phyloP scores from a whole-genome alignment of 2,888 invertebrate species.

The Lycophotia porphyrea region DNA sequence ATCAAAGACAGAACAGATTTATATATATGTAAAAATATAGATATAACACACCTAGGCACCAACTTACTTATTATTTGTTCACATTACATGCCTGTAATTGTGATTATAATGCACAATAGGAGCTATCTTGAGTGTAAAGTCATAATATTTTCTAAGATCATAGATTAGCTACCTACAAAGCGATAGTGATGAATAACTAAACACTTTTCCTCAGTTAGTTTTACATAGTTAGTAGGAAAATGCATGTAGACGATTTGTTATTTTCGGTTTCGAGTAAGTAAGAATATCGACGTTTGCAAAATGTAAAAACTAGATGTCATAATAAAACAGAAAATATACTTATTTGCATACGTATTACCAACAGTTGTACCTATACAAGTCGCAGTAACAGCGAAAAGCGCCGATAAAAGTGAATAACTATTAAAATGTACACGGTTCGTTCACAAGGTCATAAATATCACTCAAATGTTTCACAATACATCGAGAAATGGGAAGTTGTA shows the following conservation, averaged over 20 bases:
- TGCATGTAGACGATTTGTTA: not conserved
- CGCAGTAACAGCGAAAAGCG: slow-evolving; percentile 38
- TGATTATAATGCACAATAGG: slow-evolving; percentile 9
- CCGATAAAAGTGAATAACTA: slow-evolving; percentile 61
- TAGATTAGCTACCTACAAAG: slow-evolving; percentile 18
- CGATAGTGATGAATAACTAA: slow-evolving; percentile 13
- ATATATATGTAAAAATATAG: slow-evolving; percentile 43
- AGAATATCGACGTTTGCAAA: slow-evolving; percentile 1
- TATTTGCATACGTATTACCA: slow-evolving; percentile 54
- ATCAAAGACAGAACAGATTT: slow-evolving; percentile 73
- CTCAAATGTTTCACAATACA: slow-evolving; percentile 76
- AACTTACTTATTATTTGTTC: slow-evolving; percentile 10
- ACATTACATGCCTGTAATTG: not conserved
- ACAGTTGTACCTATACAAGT: slow-evolving; percentile 33
- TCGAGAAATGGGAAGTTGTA: slow-evolving; percentile 76
- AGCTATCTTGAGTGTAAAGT: slow-evolving; percentile 14
- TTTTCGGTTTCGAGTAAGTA: not conserved
- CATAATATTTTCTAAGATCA: slow-evolving; percentile 43
- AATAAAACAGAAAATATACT: slow-evolving; percentile 23
- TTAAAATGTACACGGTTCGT: slow-evolving; percentile 67
- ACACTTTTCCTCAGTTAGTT: not conserved
- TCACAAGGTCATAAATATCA: slow-evolving; percentile 77
- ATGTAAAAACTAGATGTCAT: slow-evolving; percentile 7
- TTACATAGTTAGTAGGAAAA: not conserved
- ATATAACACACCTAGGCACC: not conserved